Evolutionary conservation across 2,113 vertebrate genomes (phyloP).

Genomic region (Eupsittula cactorum): DNA sequence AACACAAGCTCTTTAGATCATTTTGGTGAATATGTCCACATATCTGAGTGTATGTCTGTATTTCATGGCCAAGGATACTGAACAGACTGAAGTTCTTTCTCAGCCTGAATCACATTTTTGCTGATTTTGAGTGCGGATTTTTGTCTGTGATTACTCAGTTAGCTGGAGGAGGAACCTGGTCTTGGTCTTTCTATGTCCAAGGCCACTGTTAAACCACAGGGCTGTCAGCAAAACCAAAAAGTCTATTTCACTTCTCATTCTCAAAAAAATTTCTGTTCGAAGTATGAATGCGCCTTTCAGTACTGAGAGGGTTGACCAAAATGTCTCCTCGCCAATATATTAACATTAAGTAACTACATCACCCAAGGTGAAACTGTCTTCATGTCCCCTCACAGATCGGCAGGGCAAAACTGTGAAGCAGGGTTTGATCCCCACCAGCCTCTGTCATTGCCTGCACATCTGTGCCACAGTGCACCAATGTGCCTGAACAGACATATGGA

Average conservation of each 20-base stretch:
- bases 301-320: not conserved
- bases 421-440: not conserved
- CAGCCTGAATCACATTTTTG: not conserved
- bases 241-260: not conserved
- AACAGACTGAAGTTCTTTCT: not conserved
- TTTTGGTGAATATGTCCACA: not conserved
- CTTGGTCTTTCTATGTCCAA: not conserved
- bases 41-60: not conserved
- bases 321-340: fast-evolving
- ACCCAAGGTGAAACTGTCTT: fast-evolving
- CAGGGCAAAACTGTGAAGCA: not conserved
- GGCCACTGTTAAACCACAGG: not conserved
- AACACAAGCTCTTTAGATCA: not conserved
- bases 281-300: not conserved
- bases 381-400: not conserved
- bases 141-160: not conserved
- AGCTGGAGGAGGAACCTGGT: not conserved
- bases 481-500: not conserved
- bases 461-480: fast-evolving
- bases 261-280: not conserved
- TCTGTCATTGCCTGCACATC: fast-evolving
- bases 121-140: not conserved
- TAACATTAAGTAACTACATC: not conserved
- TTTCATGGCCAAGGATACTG: not conserved
- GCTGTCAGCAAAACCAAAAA: not conserved